phyloP scores from a whole-genome alignment of 2,888 invertebrate genomes.

The Myopa testacea region DNA sequence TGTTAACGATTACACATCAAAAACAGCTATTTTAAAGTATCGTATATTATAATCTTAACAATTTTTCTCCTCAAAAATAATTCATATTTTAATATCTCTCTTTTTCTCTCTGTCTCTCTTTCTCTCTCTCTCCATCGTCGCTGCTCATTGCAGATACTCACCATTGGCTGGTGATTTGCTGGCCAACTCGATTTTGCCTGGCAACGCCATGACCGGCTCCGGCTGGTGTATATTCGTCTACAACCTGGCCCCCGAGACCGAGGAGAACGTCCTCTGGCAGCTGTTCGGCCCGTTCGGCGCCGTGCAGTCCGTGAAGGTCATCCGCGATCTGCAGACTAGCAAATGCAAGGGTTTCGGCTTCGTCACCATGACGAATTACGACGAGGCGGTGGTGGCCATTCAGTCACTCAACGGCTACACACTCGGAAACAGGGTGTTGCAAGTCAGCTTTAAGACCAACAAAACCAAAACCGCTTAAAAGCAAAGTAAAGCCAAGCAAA shows the following conservation, averaged over 20 bases:
- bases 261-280: conserved; percentile 96
- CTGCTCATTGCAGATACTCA: conserved; percentile 71
- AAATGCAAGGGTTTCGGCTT: conserved; percentile 99
- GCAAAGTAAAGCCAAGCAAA: conserved; percentile 1
- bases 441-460: conserved; percentile 97
- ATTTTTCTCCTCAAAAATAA: too few species aligned
- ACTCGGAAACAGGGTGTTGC: conserved; percentile 93
- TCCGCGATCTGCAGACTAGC: conserved; percentile 93
- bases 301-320: conserved; percentile 96
- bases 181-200: conserved; percentile 82
- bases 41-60: too few species aligned
- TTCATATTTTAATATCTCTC: background rate
- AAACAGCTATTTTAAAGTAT: too few species aligned
- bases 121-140: conserved; percentile 7
- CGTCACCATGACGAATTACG: conserved; percentile 98
- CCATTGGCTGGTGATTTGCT: conserved; percentile 87
- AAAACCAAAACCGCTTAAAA: conserved; percentile 77
- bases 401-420: conserved; percentile 97
- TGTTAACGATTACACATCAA: too few species aligned
- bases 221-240: conserved; percentile 90
- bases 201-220: conserved; percentile 86
- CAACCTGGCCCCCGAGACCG: conserved; percentile 94
- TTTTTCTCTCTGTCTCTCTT: conserved; percentile 19
- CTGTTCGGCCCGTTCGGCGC: conserved; percentile 97
- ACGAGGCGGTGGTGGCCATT: conserved; percentile 96